phyloP scores from a whole-genome alignment of 2,888 invertebrate species.

The Encarsia formosa region DNA sequence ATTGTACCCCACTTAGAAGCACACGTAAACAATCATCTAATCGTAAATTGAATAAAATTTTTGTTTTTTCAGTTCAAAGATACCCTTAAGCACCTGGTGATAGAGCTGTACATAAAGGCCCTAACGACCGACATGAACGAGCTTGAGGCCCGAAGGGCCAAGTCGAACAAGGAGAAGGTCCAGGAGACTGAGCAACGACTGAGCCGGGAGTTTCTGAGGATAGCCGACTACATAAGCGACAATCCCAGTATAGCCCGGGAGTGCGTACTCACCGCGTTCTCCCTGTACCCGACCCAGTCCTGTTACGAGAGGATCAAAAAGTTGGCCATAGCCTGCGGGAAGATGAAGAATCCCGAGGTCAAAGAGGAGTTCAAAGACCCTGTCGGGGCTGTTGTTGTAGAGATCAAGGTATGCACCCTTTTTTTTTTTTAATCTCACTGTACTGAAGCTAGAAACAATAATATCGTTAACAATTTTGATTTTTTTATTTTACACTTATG shows the following conservation, averaged over 20 bases:
- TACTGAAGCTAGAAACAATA: too few species aligned
- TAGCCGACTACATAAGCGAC: constrained; percentile 59
- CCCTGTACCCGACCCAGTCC: constrained; percentile 63
- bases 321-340: constrained; percentile 54
- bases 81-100: constrained; percentile 61
- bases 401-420: neutral
- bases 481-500: too few species aligned
- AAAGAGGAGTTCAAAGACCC: neutral
- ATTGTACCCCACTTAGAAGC: neutral
- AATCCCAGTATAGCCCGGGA: constrained; percentile 64
- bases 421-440: too few species aligned
- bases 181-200: constrained; percentile 58
- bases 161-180: constrained; percentile 54
- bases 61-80: constrained; percentile 54
- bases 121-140: constrained; percentile 74
- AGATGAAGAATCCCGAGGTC: constrained; percentile 41
- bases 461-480: too few species aligned
- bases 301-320: constrained; percentile 58
- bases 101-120: constrained; percentile 70
- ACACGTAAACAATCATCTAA: neutral
- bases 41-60: neutral
- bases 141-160: constrained; percentile 62
- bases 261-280: constrained; percentile 72
- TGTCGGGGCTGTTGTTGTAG: neutral
- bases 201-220: constrained; percentile 59